A percentile compares a stretch with the other conserved stretches of the same genome.
Conservation (phyloP, 2,888 invertebrate species). For the Lamellibrachia satsuma region DNA sequence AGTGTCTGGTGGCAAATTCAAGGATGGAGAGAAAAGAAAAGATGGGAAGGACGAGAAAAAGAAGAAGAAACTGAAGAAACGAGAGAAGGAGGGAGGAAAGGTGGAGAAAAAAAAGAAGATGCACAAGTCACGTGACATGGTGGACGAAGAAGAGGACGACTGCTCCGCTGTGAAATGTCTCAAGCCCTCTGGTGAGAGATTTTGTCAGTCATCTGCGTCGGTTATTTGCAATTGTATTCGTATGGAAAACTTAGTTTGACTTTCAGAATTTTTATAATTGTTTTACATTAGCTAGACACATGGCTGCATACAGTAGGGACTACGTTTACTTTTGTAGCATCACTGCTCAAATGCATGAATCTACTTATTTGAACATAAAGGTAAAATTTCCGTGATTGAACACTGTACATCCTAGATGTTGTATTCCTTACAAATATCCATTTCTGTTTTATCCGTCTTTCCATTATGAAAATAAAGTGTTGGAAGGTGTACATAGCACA, state of each 20-base stretch:
- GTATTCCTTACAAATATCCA: no score
- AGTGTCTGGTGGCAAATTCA: constrained; percentile 18
- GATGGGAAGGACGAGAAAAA: not conserved
- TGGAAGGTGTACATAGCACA: no score
- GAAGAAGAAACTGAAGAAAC: constrained; percentile 22
- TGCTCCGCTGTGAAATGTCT: constrained; percentile 63
- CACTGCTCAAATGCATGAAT: no score
- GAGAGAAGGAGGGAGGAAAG: constrained; percentile 32
- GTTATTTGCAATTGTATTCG: not conserved
- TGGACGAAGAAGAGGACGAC: constrained; percentile 53
- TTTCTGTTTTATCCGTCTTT: no score
- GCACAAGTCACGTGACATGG: constrained; percentile 41
- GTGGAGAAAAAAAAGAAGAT: constrained; percentile 53
- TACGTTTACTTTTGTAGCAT: no score
- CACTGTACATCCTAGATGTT: no score
- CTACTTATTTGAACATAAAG: no score
- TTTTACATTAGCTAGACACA: not conserved
- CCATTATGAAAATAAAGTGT: no score
- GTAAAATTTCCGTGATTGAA: no score
- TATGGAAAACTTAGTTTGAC: not conserved
- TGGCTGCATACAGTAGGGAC: not conserved
- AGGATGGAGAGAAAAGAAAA: constrained; percentile 29
- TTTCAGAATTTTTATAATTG: not conserved
- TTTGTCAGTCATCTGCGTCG: not conserved
- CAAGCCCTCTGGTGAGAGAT: constrained; percentile 55